These are phyloP conservation scores for Melipona beecheii DNA, from an alignment of 2,888 invertebrate genomes.

Conservation along the genomic window DNA sequence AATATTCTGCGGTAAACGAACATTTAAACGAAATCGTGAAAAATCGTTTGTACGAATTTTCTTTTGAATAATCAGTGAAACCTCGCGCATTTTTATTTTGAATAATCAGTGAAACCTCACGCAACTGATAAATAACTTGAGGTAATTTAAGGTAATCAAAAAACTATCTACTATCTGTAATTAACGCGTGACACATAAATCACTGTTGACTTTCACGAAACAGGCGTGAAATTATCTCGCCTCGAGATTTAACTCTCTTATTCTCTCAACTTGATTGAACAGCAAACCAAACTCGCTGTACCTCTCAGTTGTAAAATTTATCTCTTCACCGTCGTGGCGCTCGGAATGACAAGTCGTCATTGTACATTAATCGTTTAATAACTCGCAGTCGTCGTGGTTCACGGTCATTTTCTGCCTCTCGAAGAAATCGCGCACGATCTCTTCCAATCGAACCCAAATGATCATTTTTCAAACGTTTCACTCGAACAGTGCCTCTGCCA, in stretches of 20 bases:
- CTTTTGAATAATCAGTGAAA: not conserved
- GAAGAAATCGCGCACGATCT: not conserved
- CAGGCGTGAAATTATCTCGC: not conserved
- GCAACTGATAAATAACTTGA: not conserved
- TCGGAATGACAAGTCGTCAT: not conserved
- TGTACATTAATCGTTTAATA: slow-evolving; percentile 23
- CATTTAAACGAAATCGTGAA: not conserved
- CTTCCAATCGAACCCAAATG: no score
- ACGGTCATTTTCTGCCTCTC: slow-evolving; percentile 30
- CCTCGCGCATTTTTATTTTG: not conserved
- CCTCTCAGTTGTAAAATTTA: slow-evolving; percentile 1
- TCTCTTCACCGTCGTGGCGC: not conserved
- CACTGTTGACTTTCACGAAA: not conserved
- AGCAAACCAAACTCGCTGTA: not conserved
- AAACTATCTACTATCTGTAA: not conserved
- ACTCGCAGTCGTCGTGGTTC: slow-evolving; percentile 11
- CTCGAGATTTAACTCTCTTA: not conserved
- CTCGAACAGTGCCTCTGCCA: no score
- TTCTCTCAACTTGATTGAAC: slow-evolving; percentile 1
- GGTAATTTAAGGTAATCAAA: not conserved
- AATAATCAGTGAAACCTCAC: not conserved
- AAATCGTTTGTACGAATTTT: not conserved
- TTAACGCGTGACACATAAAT: slow-evolving; percentile 13
- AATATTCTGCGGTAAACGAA: no score
- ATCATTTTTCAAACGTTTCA: no score